These are phyloP conservation scores for Ips typographus DNA, from an alignment of 1,140 invertebrate genomes.

Conservation along the genomic window DNA sequence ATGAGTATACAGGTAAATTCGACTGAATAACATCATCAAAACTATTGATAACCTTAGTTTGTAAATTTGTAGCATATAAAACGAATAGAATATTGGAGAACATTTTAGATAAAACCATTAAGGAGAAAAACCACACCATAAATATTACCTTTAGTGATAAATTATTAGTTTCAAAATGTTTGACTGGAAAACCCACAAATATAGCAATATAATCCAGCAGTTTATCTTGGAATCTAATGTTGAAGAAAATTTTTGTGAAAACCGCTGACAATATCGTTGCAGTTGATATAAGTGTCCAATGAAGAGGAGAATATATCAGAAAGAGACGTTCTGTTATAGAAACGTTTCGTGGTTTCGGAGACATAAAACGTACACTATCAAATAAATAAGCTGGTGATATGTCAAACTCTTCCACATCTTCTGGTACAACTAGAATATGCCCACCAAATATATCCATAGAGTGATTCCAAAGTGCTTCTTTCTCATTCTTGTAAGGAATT, in stretches of 20 bases:
- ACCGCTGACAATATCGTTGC: not conserved
- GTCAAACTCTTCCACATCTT: not conserved
- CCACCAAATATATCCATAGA: slow-evolving; percentile 14
- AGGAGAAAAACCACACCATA: slow-evolving; percentile 2
- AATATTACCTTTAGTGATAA: not conserved
- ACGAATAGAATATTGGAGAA: not conserved
- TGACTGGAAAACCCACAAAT: not conserved
- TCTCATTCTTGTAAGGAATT: slow-evolving; percentile 1
- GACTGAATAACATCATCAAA: slow-evolving; percentile 3
- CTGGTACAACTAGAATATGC: not conserved
- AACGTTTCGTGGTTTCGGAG: slow-evolving; percentile 2
- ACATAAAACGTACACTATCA: slow-evolving; percentile 2
- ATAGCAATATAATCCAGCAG: not conserved
- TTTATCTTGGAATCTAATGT: slow-evolving; percentile 3
- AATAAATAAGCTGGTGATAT: slow-evolving; percentile 11
- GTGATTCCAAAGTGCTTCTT: not conserved
- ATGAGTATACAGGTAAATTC: slow-evolving; percentile 3
- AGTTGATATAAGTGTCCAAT: not conserved
- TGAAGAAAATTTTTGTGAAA: not conserved
- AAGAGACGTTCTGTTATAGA: not conserved
- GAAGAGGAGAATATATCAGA: not conserved
- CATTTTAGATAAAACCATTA: not conserved
- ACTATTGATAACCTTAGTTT: not conserved
- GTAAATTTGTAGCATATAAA: not conserved
- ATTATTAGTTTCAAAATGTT: not conserved